A percentile compares a stretch with the other conserved stretches of the same genome.
phyloP scores from a whole-genome alignment of 2,113 vertebrate species.

The Clarias magur region DNA sequence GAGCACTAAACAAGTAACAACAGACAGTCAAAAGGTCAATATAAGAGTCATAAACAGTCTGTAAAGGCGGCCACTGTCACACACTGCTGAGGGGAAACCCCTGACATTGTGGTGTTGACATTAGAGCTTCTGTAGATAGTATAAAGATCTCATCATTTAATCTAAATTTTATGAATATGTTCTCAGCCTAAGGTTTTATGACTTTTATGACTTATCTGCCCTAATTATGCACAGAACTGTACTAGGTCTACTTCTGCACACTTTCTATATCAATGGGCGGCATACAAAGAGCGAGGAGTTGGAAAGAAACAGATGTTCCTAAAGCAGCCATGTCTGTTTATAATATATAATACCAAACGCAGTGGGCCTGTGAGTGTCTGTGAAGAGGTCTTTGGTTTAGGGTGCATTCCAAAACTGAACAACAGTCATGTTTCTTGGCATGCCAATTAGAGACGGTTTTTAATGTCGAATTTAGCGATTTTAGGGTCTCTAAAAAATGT shows the following conservation, averaged over 20 bases:
- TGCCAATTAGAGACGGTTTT: constrained; percentile 55
- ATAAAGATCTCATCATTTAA: neutral
- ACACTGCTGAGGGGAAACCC: no score
- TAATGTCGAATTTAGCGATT: constrained; percentile 56
- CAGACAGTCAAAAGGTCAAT: no score
- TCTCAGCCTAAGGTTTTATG: neutral
- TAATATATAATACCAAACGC: constrained; percentile 31
- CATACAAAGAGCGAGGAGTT: constrained; percentile 12
- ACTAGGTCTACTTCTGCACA: constrained; percentile 8
- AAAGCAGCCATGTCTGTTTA: constrained; percentile 37
- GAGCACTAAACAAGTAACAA: no score
- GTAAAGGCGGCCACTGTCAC: no score
- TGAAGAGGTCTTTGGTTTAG: constrained; percentile 55
- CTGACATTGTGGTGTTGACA: neutral
- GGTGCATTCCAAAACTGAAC: constrained; percentile 49
- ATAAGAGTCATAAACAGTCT: no score
- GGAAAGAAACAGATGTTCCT: constrained; percentile 45
- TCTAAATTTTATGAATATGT: neutral
- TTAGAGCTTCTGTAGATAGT: neutral
- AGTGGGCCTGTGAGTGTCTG: neutral
- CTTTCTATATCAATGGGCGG: constrained; percentile 32
- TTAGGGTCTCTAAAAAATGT: constrained; percentile 22
- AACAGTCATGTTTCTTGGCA: constrained; percentile 53
- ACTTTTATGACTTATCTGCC: neutral
- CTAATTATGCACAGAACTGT: constrained; percentile 7